A percentile compares a stretch with the other conserved stretches of the same genome.
These are phyloP conservation scores for Sciurus vulgaris DNA, from an alignment of 2,797 vertebrate genomes.

Conservation along the genomic window DNA sequence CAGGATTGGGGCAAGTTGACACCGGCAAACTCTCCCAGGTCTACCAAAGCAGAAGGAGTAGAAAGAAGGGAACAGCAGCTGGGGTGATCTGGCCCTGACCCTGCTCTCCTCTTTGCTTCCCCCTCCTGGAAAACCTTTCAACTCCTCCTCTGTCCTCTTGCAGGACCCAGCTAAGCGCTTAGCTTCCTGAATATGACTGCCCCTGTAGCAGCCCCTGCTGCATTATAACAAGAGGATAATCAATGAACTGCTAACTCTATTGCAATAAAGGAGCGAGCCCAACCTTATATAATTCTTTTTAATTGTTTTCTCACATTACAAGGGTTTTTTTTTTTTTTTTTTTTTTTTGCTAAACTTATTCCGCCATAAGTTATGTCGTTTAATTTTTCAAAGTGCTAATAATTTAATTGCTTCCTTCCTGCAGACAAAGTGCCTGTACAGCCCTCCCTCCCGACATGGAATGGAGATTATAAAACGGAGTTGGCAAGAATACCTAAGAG, in stretches of 20 bases:
- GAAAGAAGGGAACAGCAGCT: background rate
- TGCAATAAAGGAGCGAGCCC: conserved; percentile 87
- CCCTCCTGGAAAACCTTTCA: conserved; percentile 63
- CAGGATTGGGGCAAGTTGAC: background rate
- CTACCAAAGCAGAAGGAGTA: background rate
- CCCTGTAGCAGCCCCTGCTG: conserved; percentile 72
- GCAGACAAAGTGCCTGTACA: conserved; percentile 86
- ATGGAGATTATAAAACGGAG: conserved; percentile 83
- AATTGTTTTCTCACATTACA: conserved; percentile 91
- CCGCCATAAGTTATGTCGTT: conserved; percentile 89
- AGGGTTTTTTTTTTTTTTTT: conserved; percentile 49
- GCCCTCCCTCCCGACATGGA: conserved; percentile 78
- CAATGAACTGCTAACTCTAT: conserved; percentile 89
- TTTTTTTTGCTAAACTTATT: conserved; percentile 87
- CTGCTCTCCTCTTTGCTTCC: background rate
- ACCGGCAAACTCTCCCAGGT: background rate
- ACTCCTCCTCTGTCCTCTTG: background rate
- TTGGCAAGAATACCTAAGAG: conserved; percentile 86
- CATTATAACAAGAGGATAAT: conserved; percentile 86
- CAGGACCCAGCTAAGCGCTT: conserved; percentile 67
- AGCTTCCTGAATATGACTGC: conserved; percentile 64
- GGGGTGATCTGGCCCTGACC: background rate
- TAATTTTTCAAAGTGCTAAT: conserved; percentile 91
- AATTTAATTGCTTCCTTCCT: conserved; percentile 92
- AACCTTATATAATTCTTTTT: conserved; percentile 90